phyloP scores from a whole-genome alignment of 2,797 vertebrate species.

The Acipenser transmontanus region DNA sequence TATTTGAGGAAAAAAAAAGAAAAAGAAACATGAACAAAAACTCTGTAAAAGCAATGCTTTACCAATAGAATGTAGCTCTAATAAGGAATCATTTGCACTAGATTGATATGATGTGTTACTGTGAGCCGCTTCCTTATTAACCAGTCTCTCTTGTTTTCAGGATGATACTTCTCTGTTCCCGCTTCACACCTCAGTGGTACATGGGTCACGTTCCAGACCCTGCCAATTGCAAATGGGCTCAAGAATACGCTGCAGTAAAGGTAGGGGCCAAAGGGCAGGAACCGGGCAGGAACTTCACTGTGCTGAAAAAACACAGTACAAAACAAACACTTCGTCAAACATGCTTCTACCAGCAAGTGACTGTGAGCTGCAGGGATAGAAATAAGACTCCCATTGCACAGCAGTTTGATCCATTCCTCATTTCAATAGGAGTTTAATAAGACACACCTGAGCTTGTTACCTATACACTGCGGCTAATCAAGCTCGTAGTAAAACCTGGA shows the following conservation, averaged over 20 bases:
- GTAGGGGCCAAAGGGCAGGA: conserved; percentile 42
- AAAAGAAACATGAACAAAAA: background rate
- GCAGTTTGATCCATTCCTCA: too few species aligned
- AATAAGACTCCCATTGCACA: too few species aligned
- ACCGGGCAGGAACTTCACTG: background rate
- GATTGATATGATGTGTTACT: background rate
- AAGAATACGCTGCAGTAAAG: conserved; percentile 51
- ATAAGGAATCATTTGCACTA: background rate
- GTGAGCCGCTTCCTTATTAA: conserved; percentile 26
- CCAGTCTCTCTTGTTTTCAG: conserved; percentile 36
- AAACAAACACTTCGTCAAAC: too few species aligned
- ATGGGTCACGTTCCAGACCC: conserved; percentile 76
- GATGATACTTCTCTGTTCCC: conserved; percentile 10
- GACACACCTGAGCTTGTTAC: too few species aligned
- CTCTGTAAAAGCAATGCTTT: background rate
- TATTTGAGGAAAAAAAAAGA: background rate
- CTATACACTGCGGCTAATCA: too few species aligned
- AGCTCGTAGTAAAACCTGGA: too few species aligned
- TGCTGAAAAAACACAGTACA: background rate
- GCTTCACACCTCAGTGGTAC: conserved; percentile 46
- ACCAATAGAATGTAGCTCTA: background rate
- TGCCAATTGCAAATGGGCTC: conserved; percentile 83
- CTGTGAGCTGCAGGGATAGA: too few species aligned
- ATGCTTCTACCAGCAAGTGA: too few species aligned
- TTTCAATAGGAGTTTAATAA: too few species aligned